Conservation (phyloP, 1,140 invertebrate species). For the Drosophila jambulina region DNA sequence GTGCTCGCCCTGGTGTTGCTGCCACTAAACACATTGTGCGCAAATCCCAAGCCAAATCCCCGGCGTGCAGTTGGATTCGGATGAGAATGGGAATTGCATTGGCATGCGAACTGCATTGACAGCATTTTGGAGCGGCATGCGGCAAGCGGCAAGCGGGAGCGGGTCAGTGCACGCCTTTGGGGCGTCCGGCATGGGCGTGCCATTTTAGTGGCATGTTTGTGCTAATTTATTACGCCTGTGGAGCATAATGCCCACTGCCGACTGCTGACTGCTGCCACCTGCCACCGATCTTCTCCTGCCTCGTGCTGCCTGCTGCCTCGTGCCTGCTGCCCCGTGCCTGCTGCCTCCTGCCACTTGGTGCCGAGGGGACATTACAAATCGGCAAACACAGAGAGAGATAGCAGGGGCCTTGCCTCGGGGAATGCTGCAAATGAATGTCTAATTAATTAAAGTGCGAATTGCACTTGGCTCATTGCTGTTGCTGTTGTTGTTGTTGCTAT, state of each 20-base stretch:
- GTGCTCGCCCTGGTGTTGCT: slow-evolving; percentile 28
- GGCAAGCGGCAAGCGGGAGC: not conserved
- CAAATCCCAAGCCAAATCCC: slow-evolving; percentile 76
- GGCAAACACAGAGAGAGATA: slow-evolving; percentile 13
- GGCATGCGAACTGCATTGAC: slow-evolving; percentile 74
- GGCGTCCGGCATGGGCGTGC: slow-evolving; percentile 58
- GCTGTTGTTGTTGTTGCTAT: not conserved
- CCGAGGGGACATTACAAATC: slow-evolving; percentile 43
- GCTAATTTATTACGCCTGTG: slow-evolving; percentile 80
- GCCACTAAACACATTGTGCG: slow-evolving; percentile 79
- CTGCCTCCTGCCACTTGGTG: slow-evolving; percentile 2
- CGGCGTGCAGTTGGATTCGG: slow-evolving; percentile 55
- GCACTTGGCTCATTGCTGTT: slow-evolving; percentile 36
- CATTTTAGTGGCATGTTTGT: slow-evolving; percentile 82
- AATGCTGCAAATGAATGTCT: slow-evolving; percentile 76
- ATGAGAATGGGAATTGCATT: slow-evolving; percentile 51
- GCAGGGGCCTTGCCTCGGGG: slow-evolving; percentile 27
- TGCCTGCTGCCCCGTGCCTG: not conserved
- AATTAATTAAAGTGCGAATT: slow-evolving; percentile 81
- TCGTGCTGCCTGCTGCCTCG: slow-evolving; percentile 1
- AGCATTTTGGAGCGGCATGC: slow-evolving; percentile 66
- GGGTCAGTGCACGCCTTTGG: slow-evolving; percentile 42
- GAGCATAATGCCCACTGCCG: slow-evolving; percentile 61
- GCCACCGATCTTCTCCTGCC: slow-evolving; percentile 13
- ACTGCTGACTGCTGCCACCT: slow-evolving; percentile 18